phyloP scores from a whole-genome alignment of 2,113 vertebrate genomes.

The Marmota flaviventris region DNA sequence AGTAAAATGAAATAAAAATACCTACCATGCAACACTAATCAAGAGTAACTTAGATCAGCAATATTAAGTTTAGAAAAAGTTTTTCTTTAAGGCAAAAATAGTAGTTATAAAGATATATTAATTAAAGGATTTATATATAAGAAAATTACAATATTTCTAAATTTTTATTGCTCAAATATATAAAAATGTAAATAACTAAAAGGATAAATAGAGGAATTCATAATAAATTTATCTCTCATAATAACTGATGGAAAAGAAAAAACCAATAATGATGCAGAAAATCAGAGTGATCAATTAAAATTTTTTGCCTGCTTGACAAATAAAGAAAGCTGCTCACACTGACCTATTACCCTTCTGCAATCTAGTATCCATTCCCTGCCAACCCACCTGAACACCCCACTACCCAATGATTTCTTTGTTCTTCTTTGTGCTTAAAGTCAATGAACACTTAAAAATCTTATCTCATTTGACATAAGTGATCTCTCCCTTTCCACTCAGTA shows the following conservation, averaged over 20 bases:
- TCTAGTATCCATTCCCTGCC: neutral
- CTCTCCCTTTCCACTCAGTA: neutral
- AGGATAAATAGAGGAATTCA: neutral
- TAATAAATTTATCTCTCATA: neutral
- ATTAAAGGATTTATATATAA: neutral
- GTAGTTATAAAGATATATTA: neutral
- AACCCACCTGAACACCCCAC: neutral
- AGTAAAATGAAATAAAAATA: neutral
- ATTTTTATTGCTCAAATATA: neutral
- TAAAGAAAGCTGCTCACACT: neutral
- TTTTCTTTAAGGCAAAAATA: constrained; percentile 9
- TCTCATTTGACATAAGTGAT: constrained; percentile 15
- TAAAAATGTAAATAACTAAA: neutral
- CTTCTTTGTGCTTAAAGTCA: constrained; percentile 34
- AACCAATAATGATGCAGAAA: neutral
- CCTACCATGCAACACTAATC: neutral
- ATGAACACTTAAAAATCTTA: neutral
- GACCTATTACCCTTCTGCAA: neutral
- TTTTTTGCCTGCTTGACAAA: neutral
- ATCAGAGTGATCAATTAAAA: neutral
- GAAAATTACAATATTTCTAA: neutral
- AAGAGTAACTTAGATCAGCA: neutral
- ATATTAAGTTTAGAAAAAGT: neutral
- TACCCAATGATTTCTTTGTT: constrained; percentile 8
- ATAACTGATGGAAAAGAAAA: neutral